These are phyloP conservation scores for Perizoma flavofasciatum DNA, from an alignment of 2,888 invertebrate genomes.

Conservation along the genomic window DNA sequence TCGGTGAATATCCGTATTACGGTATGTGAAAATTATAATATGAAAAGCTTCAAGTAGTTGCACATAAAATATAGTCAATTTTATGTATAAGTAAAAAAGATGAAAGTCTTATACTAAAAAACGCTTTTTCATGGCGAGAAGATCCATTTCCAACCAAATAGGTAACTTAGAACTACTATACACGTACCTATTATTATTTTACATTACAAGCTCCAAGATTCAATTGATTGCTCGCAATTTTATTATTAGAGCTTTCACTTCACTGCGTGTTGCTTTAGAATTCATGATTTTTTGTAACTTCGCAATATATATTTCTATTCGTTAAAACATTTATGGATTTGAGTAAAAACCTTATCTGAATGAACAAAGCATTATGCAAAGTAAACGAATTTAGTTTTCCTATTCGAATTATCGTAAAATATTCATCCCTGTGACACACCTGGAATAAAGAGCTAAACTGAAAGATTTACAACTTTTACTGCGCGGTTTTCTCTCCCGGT, in stretches of 20 bases:
- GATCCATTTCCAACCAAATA: too few relatives aligned
- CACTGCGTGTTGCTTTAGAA: constrained; percentile 22
- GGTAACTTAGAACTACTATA: too few relatives aligned
- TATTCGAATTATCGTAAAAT: constrained; percentile 13
- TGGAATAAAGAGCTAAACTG: constrained; percentile 33
- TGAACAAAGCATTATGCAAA: constrained; percentile 1
- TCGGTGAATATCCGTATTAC: too few relatives aligned
- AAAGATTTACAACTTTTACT: constrained; percentile 36
- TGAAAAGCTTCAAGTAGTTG: too few relatives aligned
- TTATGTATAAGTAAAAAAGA: too few relatives aligned
- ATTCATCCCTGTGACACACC: constrained; percentile 3
- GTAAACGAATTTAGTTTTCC: constrained; percentile 4
- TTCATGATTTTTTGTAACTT: constrained; percentile 17
- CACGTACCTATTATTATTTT: neutral
- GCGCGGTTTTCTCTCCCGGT: constrained; percentile 25
- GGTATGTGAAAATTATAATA: too few relatives aligned
- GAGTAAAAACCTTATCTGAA: too few relatives aligned
- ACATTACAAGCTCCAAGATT: constrained; percentile 20
- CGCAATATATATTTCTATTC: constrained; percentile 6
- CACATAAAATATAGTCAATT: too few relatives aligned
- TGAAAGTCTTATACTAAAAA: too few relatives aligned
- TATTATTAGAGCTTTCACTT: constrained; percentile 19
- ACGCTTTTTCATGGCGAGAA: too few relatives aligned
- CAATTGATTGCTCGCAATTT: too few relatives aligned
- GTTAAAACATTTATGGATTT: too few relatives aligned